Base-by-base conservation (phyloP, 2,797 vertebrate species). In the Coregonus sp. region DNA sequence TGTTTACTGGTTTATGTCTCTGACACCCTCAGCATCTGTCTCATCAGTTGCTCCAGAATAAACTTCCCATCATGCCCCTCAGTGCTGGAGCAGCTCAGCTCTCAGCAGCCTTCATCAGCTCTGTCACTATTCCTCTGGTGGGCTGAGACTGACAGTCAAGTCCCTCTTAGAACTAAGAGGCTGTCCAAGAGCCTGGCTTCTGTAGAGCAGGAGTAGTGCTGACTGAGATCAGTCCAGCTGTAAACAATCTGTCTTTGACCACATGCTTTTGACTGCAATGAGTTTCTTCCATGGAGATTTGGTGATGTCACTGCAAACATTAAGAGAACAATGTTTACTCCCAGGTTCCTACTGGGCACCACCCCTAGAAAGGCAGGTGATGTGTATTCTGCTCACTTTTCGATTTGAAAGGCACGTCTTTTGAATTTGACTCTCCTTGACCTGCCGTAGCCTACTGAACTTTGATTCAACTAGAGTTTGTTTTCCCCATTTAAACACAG, bases 11-110 rank as follows among this genome's bases (percentile, higher is more conserved):
- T 80, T 76, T 76, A 72, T 74, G 18, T 33, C 37, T 63, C 70
- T 71, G 79, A 74, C 76, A 68, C 77, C 65, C 71, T 73, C 65
- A 31, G 76, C 68, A 68, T 75, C 83, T 85, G 79, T 81, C 76
- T 40, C 50, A 74, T 80, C 81, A 79, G 72, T 79, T 81, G 74
- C 29, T 70, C 18, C 47, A 31, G 74, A 83, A 78, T 33, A 75
- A 74, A 78, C n/a, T 68, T 75, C 67, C 20, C 66, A 47, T 77
- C 77, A 56, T n/a, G 11, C 25, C 25, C 25, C 25, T 25, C 25
- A 25, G 25, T 25, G 25, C 25, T 25, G 25, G 25, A 25, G 52
- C 59, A 56, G 50, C 61, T 72, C 6, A 72, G 29, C 70, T 16
- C 52, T 51, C 70, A 56, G 70, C 15, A 33, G 70, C 25, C 70